Percentiles rank a stretch among this genome's conserved stretches.
These are phyloP conservation scores for Triplophysa yarkandensis DNA, from an alignment of 2,797 vertebrate species.

Conservation along the genomic window DNA sequence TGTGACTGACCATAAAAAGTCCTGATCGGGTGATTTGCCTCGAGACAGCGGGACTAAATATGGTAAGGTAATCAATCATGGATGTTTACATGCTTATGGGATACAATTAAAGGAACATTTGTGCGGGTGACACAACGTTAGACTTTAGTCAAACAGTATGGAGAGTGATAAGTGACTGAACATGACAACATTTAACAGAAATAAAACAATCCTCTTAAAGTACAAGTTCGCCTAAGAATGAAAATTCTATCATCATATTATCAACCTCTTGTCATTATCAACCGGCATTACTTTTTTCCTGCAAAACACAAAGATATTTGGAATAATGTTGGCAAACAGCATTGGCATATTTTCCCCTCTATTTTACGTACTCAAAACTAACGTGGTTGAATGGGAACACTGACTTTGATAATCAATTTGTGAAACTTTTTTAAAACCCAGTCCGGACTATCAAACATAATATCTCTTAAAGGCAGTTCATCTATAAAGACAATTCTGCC, in stretches of 20 bases:
- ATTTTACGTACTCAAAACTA: too few species aligned
- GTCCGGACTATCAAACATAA: background rate
- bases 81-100: background rate
- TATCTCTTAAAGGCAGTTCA: background rate
- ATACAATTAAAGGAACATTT: background rate
- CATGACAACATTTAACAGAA: background rate
- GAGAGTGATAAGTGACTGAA: background rate
- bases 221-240: too few species aligned
- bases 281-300: too few species aligned
- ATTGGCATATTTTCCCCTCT: too few species aligned
- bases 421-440: too few species aligned
- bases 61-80: background rate
- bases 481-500: too few species aligned
- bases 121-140: background rate
- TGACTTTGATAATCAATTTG: background rate
- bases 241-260: too few species aligned
- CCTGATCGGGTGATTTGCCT: background rate
- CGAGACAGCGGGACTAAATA: background rate
- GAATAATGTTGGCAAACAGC: too few species aligned
- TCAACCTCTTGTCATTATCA: too few species aligned
- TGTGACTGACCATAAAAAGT: constrained; percentile 2
- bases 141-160: background rate
- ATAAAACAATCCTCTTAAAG: background rate
- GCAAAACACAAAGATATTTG: too few species aligned
- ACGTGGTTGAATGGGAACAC: too few species aligned